Evolutionary conservation across 1,140 invertebrate species (phyloP).

Genomic region (Drosophila sp.): DNA sequence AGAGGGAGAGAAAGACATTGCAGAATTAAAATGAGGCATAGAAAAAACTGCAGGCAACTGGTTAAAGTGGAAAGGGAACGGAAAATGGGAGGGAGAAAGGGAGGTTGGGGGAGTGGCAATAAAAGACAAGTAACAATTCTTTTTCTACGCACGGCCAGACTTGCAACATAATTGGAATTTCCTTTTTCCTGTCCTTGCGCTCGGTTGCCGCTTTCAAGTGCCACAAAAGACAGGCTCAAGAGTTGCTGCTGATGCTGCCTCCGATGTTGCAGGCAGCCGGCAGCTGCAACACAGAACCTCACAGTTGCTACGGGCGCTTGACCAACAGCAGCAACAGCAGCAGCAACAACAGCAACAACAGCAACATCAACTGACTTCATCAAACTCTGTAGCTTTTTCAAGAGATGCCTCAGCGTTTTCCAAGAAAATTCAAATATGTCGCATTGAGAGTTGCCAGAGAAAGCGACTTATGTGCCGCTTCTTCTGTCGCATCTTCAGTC

Average conservation of each 20-base stretch:
- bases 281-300: conserved; percentile 14
- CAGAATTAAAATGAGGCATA: neutral
- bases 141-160: conserved; percentile 77
- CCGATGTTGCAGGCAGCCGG: neutral
- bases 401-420: conserved; percentile 35
- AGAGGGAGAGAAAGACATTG: neutral
- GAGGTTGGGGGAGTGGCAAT: conserved; percentile 15
- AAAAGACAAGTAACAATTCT: conserved; percentile 73
- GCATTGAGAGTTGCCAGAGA: conserved; percentile 8
- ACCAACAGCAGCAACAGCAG: too few species aligned
- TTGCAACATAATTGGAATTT: conserved; percentile 82
- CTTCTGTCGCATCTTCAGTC: neutral
- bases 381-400: conserved; percentile 27
- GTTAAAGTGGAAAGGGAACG: neutral
- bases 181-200: conserved; percentile 69
- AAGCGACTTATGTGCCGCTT: conserved; percentile 26
- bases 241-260: conserved; percentile 25
- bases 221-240: conserved; percentile 48
- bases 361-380: conserved; percentile 23
- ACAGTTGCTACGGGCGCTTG: conserved; percentile 30
- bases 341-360: conserved; percentile 12
- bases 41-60: conserved; percentile 38
- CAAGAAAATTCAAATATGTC: conserved; percentile 50
- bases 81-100: neutral
- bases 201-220: conserved; percentile 37